Base-by-base conservation (phyloP, 2,797 vertebrate species). In the Astyanax mexicanus region DNA sequence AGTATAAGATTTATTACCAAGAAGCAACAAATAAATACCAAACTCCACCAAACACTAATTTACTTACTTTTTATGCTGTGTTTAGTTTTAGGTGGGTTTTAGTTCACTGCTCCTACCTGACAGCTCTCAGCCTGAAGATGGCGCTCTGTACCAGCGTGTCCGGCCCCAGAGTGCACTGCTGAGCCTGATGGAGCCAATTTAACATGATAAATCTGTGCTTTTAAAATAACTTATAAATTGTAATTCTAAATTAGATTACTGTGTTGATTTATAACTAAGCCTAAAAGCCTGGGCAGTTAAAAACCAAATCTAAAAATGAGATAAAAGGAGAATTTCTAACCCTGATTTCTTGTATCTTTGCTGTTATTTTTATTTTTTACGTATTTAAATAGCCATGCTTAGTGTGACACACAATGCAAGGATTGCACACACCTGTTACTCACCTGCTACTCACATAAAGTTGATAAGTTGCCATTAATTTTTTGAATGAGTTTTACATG, bases 61-160 rank as follows among this genome's bases (percentile, higher is more conserved):
- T n/a, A n/a, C n/a, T n/a, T n/a, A n/a, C n/a, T n/a, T n/a, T n/a
- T n/a, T n/a, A n/a, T n/a, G n/a, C n/a, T n/a, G n/a, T n/a, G 11
- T 12, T 5, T 11, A 11, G 10, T 13, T 12, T 64, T 3, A 13
- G 11, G 19, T n/a, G 5, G 19, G 13, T 40, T 23, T 21, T 12
- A 13, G 55, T 27, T 6, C 25, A 29, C 23, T 15, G 1, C 5
- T 12, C 2, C 11, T 25, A 7, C 3, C 55, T 44, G 69, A 27
- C 11, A 52, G 1, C 5, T 35, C 49, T 45, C 3, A 13, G 4
- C 81, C 81, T n/a, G 58, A 1, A 83, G 79, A 79, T 70, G 76
- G 79, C 76, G 75, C 76, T 66, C 13, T 74, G 81, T 62, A 60
- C 68, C 69, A 38, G 58, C 25, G 37, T 77, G 21, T 64, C n/a